phyloP scores from a whole-genome alignment of 2,797 vertebrate species.

The Lepus oiostolus region DNA sequence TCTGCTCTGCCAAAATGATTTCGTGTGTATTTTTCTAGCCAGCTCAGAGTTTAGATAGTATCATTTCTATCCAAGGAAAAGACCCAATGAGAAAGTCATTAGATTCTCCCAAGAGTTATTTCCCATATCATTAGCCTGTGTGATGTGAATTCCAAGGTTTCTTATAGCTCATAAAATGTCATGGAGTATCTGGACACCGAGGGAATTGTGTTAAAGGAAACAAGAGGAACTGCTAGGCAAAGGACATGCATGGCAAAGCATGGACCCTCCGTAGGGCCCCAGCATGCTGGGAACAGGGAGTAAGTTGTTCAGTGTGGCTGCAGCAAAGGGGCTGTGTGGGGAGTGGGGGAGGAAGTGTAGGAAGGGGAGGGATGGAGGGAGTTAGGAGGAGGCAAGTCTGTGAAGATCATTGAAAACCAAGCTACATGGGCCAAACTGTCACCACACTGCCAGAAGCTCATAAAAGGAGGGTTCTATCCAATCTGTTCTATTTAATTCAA shows the following conservation, averaged over 20 bases:
- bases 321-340: neutral
- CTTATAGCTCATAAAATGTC: conserved; percentile 13
- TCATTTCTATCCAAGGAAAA: conserved; percentile 54
- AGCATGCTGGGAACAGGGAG: neutral
- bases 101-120: conserved; percentile 35
- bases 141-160: conserved; percentile 40
- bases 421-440: neutral
- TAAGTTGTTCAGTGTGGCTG: neutral
- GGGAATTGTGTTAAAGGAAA: neutral
- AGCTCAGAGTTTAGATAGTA: conserved; percentile 4
- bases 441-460: neutral
- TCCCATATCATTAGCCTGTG: conserved; percentile 4
- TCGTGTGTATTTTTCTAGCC: conserved; percentile 27
- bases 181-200: neutral
- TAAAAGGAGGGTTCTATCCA: neutral
- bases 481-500: neutral
- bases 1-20: neutral
- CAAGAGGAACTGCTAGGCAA: neutral
- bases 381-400: neutral
- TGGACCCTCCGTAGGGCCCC: neutral
- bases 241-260: neutral
- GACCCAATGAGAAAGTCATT: conserved; percentile 11
- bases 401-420: neutral
- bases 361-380: neutral
- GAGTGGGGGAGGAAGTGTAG: too few relatives aligned